Base-by-base conservation (phyloP, 2,888 invertebrate species). In the Melinaea marsaeus region DNA sequence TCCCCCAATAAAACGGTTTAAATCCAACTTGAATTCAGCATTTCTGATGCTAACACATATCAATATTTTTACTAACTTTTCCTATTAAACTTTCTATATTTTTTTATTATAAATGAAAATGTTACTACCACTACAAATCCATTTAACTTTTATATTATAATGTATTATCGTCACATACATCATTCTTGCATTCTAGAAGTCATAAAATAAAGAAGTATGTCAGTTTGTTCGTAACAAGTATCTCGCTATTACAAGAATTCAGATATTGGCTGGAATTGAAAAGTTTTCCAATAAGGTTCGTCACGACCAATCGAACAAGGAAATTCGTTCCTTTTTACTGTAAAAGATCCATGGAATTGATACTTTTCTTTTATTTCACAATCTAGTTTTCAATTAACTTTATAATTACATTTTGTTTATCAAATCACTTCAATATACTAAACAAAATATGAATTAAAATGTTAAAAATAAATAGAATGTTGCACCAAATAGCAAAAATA, bases 261-360 rank as follows among this genome's bases (percentile, higher is more conserved):
- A 51, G 51, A 51, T 51, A 51, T 51, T 51, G 51, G 64, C 57
- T 34, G 57, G 67, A 61, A 71, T 68, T 69, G 64, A 69, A 70
- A 73, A 73, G 67, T 73, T 73, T 73, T 73, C 70, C 69, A 73
- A 73, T 73, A 73, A 71, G 70, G 67, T 61, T 69, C 66, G 69
- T 68, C 68, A 66, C 64, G 58, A 57, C 61, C 64, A 60, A 64
- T 61, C 61, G 68, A 63, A 62, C 58, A 61, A 58, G 64, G 61
- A 63, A 68, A 64, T 66, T 66, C 66, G 59, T 68, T 66, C 62
- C 63, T 66, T 68, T 68, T 68, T 62, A 67, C 64, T 68, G 64
- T 64, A 65, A 66, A 67, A 62, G 63, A 63, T 62, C 47, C 63
- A 57, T 57, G 57, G 45, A 66, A 66, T 66, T 66, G 66, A 57